Evolutionary conservation across 2,113 vertebrate genomes (phyloP).

Genomic region (Kryptolebias marmoratus): DNA sequence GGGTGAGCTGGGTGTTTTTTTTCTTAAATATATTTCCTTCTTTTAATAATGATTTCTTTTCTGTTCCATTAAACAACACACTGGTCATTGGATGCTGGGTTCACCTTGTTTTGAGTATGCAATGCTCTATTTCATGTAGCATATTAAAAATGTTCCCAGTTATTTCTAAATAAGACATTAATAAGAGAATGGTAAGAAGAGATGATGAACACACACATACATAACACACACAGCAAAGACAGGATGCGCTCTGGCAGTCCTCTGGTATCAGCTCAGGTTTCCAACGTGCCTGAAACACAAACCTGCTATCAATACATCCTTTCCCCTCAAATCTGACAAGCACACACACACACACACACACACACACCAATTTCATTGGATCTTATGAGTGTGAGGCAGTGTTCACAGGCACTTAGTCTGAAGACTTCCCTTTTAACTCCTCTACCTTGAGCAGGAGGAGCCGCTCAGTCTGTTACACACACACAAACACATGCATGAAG

Average conservation of each 20-base stretch:
- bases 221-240: slow-evolving; percentile 29
- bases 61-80: no score
- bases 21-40: no score
- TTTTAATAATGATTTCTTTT: no score
- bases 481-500: slow-evolving; percentile 29
- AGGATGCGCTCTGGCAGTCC: slow-evolving; percentile 49
- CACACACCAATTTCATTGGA: slow-evolving; percentile 65
- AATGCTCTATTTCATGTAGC: background rate
- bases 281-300: slow-evolving; percentile 56
- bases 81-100: no score
- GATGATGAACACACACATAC: background rate
- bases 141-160: slow-evolving; percentile 20
- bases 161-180: slow-evolving; percentile 6
- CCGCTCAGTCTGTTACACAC: slow-evolving; percentile 64
- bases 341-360: slow-evolving; percentile 41
- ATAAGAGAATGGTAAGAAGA: background rate
- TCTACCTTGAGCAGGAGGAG: slow-evolving; percentile 65
- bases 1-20: no score
- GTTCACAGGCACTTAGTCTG: slow-evolving; percentile 70
- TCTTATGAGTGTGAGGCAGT: slow-evolving; percentile 59
- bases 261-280: slow-evolving; percentile 53
- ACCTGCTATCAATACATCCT: slow-evolving; percentile 60
- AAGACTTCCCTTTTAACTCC: slow-evolving; percentile 76
- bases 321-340: slow-evolving; percentile 28
- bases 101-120: no score